Evolutionary conservation across 2,888 invertebrate genomes (phyloP), one percentile per base, ranked within the genome.

Genomic region (Archaeoteleia sp.): DNA sequence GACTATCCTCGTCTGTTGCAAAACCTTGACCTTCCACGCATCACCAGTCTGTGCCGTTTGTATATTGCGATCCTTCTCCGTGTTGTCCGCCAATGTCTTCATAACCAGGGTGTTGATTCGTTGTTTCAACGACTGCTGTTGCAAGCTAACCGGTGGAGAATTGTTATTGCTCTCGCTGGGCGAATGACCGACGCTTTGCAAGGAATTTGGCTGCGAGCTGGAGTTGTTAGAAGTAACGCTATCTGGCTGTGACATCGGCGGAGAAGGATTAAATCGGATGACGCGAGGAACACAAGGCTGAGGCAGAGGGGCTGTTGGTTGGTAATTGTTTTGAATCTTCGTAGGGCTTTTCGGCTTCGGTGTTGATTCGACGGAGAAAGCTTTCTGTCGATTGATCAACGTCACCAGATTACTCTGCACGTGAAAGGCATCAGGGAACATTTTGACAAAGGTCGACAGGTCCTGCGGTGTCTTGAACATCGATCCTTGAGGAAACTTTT

Each of bases 361-460:
- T 7, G 45, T 27, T 4, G 51, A 46, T 4, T 62, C 58, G 1
- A 58, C 5, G 20, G 20, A 20, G 32, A 70, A 74, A 34, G 70
- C 62, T 88, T 92, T 92, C 81, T 92, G 92, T 82, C 91, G 90
- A 82, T 91, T 92, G 76, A 95, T 89, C 73, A 95, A 86, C 57
- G 94, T 94, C 77, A 96, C 95, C 85, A 96, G 90, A 87, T 97
- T 96, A 49, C 95, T 91, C 83, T 97, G 96, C 67, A 97, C 95
- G 84, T 95, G 94, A 86, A 97, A 97, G 78, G 95, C 92, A 84
- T 96, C 95, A n/a, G 96, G 93, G 84, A 97, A 96, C 87, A 97
- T 91, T 85, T 95, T 93, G 49, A 97, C 87, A 83, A 97, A 97
- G 40, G 96, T 95, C 43, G 92, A 91, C 73, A 97, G 87, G 86